Evolutionary conservation across 2,797 vertebrate genomes (phyloP), one percentile per base, ranked within the genome.

Genomic region (Ctenochaetus hawaiiensis): DNA sequence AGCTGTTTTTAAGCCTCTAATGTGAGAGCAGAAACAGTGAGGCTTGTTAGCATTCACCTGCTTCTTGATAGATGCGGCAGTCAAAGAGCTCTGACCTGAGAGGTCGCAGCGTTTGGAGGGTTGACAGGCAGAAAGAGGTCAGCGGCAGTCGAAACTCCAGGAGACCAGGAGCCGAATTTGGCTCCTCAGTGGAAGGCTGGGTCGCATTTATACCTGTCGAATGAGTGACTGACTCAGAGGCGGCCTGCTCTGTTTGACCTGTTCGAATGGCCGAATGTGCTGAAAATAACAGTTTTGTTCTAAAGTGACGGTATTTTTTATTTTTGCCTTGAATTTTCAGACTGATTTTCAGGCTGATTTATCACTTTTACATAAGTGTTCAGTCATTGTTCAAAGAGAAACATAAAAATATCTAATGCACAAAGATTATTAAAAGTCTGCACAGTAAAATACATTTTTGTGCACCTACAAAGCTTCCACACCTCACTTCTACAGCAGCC

Each of bases 91-190:
- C 67, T 66, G 84, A 82, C 78, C 86, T 61, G 56, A 68, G 77
- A 72, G 86, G 82, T 83, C 79, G 74, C 67, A 59, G 51, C 41
- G 23, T 62, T 80, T 67, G 8, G 8, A 30, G 3, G 45, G 64
- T 48, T 80, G 84, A 87, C 68, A 18, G 65, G 76, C 76, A 80
- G 84, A 83, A 80, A 73, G 67, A 80, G 84, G 78, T 83, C 82
- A 71, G 72, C 47, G 3, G 71, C 71, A 71, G 63, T 72, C 75
- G 2, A 73, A 59, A 60, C 60, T 45, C 61, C 70, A 16, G 23
- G 61, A 82, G 67, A 76, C n/a, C 63, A 47, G 49, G 48, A 20
- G 2, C 62, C 22, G 58, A 26, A 43, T 77, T 60, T 66, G 65
- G 58, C 73, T 73, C 73, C 58, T 70, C 41, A 79, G 59, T 5